Evolutionary conservation across 53 echinoderm and acorn worm species (phyloP), one percentile per base, ranked within the genome.

Genomic region (Holothuria scabra): DNA sequence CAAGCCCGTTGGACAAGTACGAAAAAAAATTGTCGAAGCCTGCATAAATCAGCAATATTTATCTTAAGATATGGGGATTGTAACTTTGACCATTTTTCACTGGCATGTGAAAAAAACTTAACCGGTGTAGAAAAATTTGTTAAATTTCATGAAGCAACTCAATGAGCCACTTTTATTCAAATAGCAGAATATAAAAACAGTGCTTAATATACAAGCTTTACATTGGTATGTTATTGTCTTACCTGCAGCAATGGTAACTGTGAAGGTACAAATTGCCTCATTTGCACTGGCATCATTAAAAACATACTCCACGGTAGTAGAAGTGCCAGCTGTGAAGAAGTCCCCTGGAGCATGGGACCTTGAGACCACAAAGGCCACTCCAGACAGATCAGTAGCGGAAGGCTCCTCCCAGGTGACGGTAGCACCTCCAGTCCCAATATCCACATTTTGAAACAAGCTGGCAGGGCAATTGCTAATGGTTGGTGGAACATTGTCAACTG

Each of bases 401-500:
- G 88, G 88, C 59, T 59, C 56, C 14, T 4, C 5, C 88, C 88
- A 88, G 21, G 22, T 35, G 28, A 88, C 88, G 0, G 74, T 28
- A 8, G 63, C 26, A 12, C 82, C 68, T 22, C 74, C 25, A 48
- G 72, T 83, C 21, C 88, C 88, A 25, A 83, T 65, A 74, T 83
- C 88, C 12, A 83, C 76, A 34, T 85, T 88, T 38, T 79, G 67
- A 25, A 87, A 82, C 25, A 79, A 79, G 66, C 83, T 79, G 14
- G 56, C n/a, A 9, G 93, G 93, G 62, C 93, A 93, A 86, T 70
- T 88, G 41, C 59, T 80, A 9, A 91, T 63, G 6, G 67, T 67
- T 8, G 93, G 93, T 61, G 85, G 86, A 2, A 85, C 56, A n/a
- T 62, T 90, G 52, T 93, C 93, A 38, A 88, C 93, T 93, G 80